Conservation (phyloP, 2,113 vertebrate genomes). For the Takifugu flavidus region DNA sequence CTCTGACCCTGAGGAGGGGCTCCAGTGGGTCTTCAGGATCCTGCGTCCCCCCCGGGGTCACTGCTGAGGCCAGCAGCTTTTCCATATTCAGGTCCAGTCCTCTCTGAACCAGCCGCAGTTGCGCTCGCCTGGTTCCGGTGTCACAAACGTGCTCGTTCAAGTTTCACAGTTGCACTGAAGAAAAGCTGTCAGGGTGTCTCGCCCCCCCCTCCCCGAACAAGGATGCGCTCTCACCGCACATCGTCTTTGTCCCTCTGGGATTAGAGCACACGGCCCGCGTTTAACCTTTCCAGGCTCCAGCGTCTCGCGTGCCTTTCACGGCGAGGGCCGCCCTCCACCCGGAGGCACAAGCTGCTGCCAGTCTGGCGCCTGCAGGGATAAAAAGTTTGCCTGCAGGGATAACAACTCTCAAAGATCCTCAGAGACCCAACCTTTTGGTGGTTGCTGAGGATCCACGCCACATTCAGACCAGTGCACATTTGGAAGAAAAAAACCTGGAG, state of each 20-base stretch:
- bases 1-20: neutral
- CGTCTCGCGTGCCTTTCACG: neutral
- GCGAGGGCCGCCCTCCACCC: neutral
- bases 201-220: constrained; percentile 4
- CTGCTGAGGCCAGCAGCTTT: constrained; percentile 41
- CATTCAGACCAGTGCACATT: neutral
- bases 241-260: constrained; percentile 43
- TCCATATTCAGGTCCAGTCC: constrained; percentile 47
- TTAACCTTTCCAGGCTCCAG: neutral
- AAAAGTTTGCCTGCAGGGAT: neutral
- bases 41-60: constrained; percentile 26
- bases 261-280: constrained; percentile 19
- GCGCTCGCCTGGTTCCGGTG: constrained; percentile 33
- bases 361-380: neutral
- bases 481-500: too few relatives aligned
- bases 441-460: neutral
- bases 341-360: neutral
- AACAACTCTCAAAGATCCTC: neutral
- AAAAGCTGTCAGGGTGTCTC: constrained; percentile 4
- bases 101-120: constrained; percentile 35
- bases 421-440: neutral
- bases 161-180: constrained; percentile 20
- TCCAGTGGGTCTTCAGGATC: neutral
- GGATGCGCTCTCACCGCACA: constrained; percentile 26
- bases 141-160: constrained; percentile 22